Evolutionary conservation across 2,113 vertebrate species (phyloP).

Genomic region (Oostethus manadensis): DNA sequence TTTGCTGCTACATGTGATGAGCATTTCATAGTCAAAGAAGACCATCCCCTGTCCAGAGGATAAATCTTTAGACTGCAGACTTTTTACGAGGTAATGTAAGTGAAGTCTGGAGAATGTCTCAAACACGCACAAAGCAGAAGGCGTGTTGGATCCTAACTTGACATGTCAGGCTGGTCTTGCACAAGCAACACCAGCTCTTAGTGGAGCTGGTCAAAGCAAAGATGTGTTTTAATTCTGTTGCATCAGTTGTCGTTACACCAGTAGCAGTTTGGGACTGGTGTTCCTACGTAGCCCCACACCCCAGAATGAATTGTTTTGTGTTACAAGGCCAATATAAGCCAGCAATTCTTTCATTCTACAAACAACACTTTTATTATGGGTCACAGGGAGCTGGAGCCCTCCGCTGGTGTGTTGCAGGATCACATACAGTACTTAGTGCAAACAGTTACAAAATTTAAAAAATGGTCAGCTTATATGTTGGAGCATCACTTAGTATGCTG

Average conservation of each 20-base stretch:
- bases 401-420: neutral
- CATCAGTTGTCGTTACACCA: neutral
- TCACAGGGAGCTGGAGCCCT: constrained; percentile 18
- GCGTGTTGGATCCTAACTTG: neutral
- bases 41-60: constrained; percentile 15
- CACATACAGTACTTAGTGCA: neutral
- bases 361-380: constrained; percentile 11
- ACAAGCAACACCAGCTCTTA: constrained; percentile 11
- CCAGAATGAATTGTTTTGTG: constrained; percentile 16
- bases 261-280: constrained; percentile 1
- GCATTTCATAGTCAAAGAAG: constrained; percentile 44
- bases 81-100: constrained; percentile 61
- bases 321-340: constrained; percentile 36
- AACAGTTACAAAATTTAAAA: neutral
- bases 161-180: constrained; percentile 1
- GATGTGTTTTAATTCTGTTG: constrained; percentile 15
- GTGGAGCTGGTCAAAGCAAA: neutral
- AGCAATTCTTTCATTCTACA: constrained; percentile 24
- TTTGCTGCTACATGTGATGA: constrained; percentile 55
- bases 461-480: neutral
- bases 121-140: constrained; percentile 12
- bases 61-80: constrained; percentile 50
- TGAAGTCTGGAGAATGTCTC: constrained; percentile 33
- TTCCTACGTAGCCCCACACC: neutral
- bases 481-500: neutral